phyloP scores from a whole-genome alignment of 2,797 vertebrate species.

The Bufotes viridis region DNA sequence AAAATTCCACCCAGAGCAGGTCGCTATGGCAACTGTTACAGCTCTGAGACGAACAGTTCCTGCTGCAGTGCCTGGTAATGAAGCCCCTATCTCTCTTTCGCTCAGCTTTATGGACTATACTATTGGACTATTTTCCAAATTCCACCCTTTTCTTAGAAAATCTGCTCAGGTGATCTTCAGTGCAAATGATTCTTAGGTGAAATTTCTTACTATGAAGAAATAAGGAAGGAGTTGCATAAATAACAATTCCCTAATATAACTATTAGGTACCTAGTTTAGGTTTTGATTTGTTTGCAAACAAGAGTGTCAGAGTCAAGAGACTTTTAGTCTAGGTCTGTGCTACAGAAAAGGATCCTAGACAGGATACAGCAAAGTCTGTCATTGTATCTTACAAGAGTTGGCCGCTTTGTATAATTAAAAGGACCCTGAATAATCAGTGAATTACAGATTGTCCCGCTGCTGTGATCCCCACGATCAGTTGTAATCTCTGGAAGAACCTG shows the following conservation, averaged over 20 bases:
- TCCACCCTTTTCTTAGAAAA: background rate
- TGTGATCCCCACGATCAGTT: background rate
- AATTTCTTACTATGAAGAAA: background rate
- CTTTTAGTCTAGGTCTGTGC: too few relatives aligned
- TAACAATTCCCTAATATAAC: too few relatives aligned
- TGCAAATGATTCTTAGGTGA: background rate
- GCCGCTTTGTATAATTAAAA: too few relatives aligned
- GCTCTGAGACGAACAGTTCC: constrained; percentile 92
- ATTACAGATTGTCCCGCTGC: background rate
- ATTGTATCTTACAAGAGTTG: background rate
- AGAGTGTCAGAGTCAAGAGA: too few relatives aligned
- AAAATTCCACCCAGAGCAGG: constrained; percentile 90
- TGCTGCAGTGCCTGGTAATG: constrained; percentile 89
- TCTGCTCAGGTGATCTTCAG: background rate
- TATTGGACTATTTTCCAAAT: background rate
- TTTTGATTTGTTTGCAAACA: too few relatives aligned
- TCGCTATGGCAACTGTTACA: constrained; percentile 91
- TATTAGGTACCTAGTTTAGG: too few relatives aligned
- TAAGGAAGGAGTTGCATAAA: too few relatives aligned
- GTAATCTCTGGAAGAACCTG: background rate
- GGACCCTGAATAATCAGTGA: background rate
- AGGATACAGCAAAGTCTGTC: background rate
- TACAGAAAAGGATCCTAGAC: too few relatives aligned
- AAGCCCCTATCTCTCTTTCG: background rate
- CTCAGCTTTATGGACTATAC: background rate